These are phyloP conservation scores for Oscheius myriophilus DNA, from an alignment of 2,888 invertebrate genomes.

Conservation along the genomic window DNA sequence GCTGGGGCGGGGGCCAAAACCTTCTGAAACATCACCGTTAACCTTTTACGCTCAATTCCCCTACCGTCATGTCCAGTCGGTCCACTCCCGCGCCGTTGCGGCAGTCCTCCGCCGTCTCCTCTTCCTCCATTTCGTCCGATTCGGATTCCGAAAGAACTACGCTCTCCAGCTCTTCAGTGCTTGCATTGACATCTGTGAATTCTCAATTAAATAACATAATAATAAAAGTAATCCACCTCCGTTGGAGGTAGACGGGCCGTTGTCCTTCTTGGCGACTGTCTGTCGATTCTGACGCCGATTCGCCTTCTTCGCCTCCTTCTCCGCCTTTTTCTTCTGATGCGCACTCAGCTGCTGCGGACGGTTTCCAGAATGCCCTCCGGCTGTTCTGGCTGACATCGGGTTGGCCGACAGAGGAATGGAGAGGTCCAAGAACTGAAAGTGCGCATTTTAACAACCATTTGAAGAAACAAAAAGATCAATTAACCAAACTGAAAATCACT, in stretches of 20 bases:
- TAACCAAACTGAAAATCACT: neutral
- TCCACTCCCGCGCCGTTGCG: conserved; percentile 8
- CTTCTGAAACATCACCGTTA: conserved; percentile 21
- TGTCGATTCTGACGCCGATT: neutral
- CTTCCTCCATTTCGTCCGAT: neutral
- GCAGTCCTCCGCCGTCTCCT: neutral
- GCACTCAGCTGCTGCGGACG: conserved; percentile 54
- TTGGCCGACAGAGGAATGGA: conserved; percentile 83
- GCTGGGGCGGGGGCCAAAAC: conserved; percentile 23
- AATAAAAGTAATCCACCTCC: neutral
- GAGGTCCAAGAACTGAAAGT: conserved; percentile 84
- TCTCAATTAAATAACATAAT: neutral
- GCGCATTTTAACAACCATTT: neutral
- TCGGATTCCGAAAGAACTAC: neutral
- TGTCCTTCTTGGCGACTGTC: neutral
- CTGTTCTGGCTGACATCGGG: conserved; percentile 5
- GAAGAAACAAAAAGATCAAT: neutral
- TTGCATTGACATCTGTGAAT: neutral
- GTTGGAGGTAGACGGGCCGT: neutral
- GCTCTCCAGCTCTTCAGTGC: neutral
- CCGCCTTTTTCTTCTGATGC: conserved; percentile 68
- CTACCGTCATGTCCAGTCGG: conserved; percentile 28
- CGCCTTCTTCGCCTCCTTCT: conserved; percentile 13
- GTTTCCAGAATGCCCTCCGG: conserved; percentile 2
- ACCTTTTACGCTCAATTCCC: neutral